Base-by-base conservation (phyloP, 2,797 vertebrate species). In the Chrosomus eos region DNA sequence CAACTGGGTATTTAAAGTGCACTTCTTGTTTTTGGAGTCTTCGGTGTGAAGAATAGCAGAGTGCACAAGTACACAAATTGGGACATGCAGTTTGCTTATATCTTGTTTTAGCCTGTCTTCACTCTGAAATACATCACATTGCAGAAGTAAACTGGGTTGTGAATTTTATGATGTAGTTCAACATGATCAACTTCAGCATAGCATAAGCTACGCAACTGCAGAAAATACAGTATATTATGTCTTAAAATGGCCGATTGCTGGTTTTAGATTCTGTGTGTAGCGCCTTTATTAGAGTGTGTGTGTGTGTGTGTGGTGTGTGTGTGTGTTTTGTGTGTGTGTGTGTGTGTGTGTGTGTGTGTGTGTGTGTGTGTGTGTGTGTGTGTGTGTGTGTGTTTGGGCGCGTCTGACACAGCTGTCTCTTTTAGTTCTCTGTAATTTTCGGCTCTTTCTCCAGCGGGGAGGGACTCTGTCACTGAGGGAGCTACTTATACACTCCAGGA, bases 401-500 rank as follows among this genome's bases (percentile, higher is more conserved):
- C n/a, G 33, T 86, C 60, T 84, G 89, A 87, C 33, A 79, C 92
- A 93, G 93, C 93, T 94, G 91, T 87, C 87, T 87, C 48, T 83
- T 77, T 73, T 88, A 75, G 82, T 80, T 85, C 88, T 90, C 86
- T 90, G 86, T 95, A 94, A 94, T 95, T 88, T 93, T 86, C 86
- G 31, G 88, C 85, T 91, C 82, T 89, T 88, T 90, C 85, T 86
- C 81, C 85, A 78, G 83, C 81, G 82, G 91, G 92, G 89, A 88
- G 92, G 88, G 85, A 83, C 90, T 89, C 43, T 93, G 93, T 94
- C 94, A 93, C 85, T 68, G 74, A 91, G 89, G 90, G 89, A 91
- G 87, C 87, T 93, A 90, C 90, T 95, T 94, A 93, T 90, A 87
- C 84, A 45, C 84, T 64, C 77, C 48, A 28, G 88, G 87, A 85